phyloP scores from a whole-genome alignment of 2,888 invertebrate genomes.

The Tuberolachnus salignus region DNA sequence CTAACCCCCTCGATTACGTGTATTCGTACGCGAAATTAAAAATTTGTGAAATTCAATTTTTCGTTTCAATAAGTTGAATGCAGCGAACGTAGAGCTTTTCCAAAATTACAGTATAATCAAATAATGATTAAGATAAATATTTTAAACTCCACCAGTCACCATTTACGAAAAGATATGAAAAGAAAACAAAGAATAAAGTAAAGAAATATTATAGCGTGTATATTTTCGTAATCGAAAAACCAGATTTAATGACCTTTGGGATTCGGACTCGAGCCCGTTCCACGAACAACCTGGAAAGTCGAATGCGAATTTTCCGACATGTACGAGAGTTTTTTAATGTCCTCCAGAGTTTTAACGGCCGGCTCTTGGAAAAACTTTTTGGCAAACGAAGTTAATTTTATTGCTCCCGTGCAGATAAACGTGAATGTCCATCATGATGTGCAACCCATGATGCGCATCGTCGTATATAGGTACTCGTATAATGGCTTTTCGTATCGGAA shows the following conservation, averaged over 20 bases:
- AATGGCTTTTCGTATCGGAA: background rate
- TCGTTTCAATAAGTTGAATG: too few species aligned
- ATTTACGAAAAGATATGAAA: background rate
- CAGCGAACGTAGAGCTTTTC: too few species aligned
- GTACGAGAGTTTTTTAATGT: constrained; percentile 33
- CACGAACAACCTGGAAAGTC: constrained; percentile 18
- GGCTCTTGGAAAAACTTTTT: constrained; percentile 36
- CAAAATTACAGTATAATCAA: background rate
- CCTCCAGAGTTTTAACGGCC: constrained; percentile 33
- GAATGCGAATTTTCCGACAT: constrained; percentile 1
- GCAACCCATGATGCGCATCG: background rate
- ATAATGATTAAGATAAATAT: constrained; percentile 27
- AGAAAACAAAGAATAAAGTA: background rate
- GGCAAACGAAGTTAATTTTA: constrained; percentile 34
- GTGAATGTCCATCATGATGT: constrained; percentile 1
- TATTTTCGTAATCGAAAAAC: constrained; percentile 34
- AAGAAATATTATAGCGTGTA: constrained; percentile 22
- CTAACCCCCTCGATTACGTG: too few species aligned
- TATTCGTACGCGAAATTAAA: too few species aligned
- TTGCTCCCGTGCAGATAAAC: constrained; percentile 16
- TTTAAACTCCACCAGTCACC: background rate
- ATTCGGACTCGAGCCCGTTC: constrained; percentile 28
- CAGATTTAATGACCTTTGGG: constrained; percentile 49
- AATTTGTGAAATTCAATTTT: too few species aligned
- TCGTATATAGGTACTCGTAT: background rate